These are phyloP conservation scores for Hippocampus abdominalis DNA, from an alignment of 2,113 vertebrate species.

Conservation along the genomic window DNA sequence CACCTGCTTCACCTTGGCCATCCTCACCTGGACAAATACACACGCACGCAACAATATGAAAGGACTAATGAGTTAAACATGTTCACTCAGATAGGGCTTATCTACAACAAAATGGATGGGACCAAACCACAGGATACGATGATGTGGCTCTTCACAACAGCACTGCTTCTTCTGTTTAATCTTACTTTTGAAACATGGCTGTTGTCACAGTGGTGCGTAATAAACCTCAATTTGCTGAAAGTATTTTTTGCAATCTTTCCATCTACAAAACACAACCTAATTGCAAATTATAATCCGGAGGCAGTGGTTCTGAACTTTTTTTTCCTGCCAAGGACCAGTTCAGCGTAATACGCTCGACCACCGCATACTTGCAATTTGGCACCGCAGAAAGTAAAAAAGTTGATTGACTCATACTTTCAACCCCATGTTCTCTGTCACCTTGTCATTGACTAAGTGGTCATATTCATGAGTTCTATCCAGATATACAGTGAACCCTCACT, in stretches of 20 bases:
- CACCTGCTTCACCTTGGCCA: conserved; percentile 96
- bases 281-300: too few relatives aligned
- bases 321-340: too few relatives aligned
- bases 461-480: too few relatives aligned
- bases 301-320: too few relatives aligned
- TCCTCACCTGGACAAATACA: conserved; percentile 59
- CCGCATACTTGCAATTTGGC: too few relatives aligned
- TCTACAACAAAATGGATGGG: background rate
- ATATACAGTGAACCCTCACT: too few relatives aligned
- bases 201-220: background rate
- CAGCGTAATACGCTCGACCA: too few relatives aligned
- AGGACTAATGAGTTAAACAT: background rate
- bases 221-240: background rate
- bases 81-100: background rate
- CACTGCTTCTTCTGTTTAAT: background rate
- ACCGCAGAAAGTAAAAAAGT: too few relatives aligned
- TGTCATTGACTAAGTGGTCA: too few relatives aligned
- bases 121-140: background rate
- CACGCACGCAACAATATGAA: background rate
- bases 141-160: background rate
- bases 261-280: too few relatives aligned
- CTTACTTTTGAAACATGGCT: background rate
- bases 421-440: too few relatives aligned
- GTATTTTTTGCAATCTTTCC: background rate
- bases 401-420: too few relatives aligned